phyloP scores from a whole-genome alignment of 2,797 vertebrate species.

The Allobates femoralis region DNA sequence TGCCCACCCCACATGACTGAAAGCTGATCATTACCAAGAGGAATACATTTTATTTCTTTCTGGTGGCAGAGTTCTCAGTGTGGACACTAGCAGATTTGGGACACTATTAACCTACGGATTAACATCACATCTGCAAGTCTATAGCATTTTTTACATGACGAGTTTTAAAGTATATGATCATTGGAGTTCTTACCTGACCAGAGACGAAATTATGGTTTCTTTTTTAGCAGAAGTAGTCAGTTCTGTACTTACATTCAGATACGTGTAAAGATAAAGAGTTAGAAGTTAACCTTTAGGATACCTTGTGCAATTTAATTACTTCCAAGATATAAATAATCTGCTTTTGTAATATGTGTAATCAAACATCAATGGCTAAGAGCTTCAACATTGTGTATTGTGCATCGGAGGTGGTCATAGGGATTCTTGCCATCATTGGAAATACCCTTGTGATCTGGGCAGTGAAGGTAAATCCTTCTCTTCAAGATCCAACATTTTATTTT shows the following conservation, averaged over 20 bases:
- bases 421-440: too few species aligned
- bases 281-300: not conserved
- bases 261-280: not conserved
- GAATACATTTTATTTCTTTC: too few species aligned
- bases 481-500: conserved; percentile 84
- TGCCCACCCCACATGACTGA: too few species aligned
- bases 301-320: not conserved
- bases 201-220: not conserved
- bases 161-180: not conserved
- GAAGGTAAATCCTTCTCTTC: too few species aligned
- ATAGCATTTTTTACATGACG: too few species aligned
- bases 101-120: too few species aligned
- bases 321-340: not conserved
- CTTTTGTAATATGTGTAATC: not conserved
- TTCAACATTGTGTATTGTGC: conserved; percentile 66
- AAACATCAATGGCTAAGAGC: not conserved
- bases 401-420: conserved; percentile 69
- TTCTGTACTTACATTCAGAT: not conserved
- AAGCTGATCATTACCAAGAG: too few species aligned
- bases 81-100: too few species aligned
- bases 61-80: too few species aligned
- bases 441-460: too few species aligned
- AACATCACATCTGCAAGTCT: too few species aligned
- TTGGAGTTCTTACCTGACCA: not conserved
- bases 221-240: not conserved